phyloP scores from a whole-genome alignment of 2,797 vertebrate genomes.

The Australoheros facetus region DNA sequence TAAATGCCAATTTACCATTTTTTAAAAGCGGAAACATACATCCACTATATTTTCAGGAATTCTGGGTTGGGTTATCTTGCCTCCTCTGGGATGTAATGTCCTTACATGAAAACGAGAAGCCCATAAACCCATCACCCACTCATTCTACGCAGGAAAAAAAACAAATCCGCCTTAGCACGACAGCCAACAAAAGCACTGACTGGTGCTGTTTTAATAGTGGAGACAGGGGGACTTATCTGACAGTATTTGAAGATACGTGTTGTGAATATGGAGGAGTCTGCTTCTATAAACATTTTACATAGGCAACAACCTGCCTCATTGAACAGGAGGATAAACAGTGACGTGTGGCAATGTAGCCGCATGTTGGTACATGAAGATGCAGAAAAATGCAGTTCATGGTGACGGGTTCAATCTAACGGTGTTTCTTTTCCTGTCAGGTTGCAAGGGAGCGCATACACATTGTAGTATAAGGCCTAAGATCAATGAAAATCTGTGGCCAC shows the following conservation, averaged over 20 bases:
- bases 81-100: slow-evolving; percentile 48
- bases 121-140: slow-evolving; percentile 57
- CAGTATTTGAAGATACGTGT: neutral
- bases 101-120: slow-evolving; percentile 34
- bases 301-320: neutral
- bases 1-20: neutral
- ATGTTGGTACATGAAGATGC: neutral
- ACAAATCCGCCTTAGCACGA: slow-evolving; percentile 36
- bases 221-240: neutral
- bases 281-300: neutral
- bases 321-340: neutral
- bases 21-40: neutral
- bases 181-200: slow-evolving; percentile 57
- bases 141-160: slow-evolving; percentile 49
- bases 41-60: neutral
- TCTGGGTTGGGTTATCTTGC: slow-evolving; percentile 27
- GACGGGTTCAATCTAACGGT: neutral
- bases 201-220: slow-evolving; percentile 27
- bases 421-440: neutral
- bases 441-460: neutral
- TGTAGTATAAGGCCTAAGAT: neutral
- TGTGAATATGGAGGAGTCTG: neutral
- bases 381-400: neutral
- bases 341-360: neutral
- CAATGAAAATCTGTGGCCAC: neutral